Evolutionary conservation across 2,888 invertebrate genomes (phyloP), one percentile per base, ranked within the genome.

Genomic region (Listrodromus nycthemerus): DNA sequence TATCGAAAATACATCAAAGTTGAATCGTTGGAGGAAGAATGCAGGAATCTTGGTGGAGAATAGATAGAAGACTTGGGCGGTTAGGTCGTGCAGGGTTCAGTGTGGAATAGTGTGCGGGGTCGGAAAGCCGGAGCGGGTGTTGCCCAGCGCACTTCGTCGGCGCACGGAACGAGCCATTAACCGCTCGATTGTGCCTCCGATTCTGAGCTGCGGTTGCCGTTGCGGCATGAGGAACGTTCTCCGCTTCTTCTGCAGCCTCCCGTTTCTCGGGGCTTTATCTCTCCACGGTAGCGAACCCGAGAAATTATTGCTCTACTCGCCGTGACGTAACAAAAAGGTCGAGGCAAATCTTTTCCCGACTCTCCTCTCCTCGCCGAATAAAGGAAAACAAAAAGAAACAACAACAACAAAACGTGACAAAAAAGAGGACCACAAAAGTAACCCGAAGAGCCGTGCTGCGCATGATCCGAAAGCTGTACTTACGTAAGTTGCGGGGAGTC

Each of bases 161-260:
- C 30, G 61, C 84, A 63, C 76, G 81, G 74, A 84, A 84, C 81
- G 81, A 79, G 84, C 84, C 81, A 84, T 84, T 84, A 82, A 80
- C 81, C 78, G 84, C 82, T 84, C 85, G 85, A 86, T 85, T 85
- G 74, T 80, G 85, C 85, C 83, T 83, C 82, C 82, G 85, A 83
- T 85, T 81, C 86, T 83, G 75, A 73, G 80, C 78, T 70, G 70
- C 77, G 27, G 75, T 50, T 69, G 71, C 21, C 37, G 73, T 75
- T 41, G 66, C 65, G 52, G 70, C 81, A 75, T 75, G 78, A 84
- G 74, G 41, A 79, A 75, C 78, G 75, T 75, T 84, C 52, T 52
- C 52, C 50, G 67, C 67, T 67, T 67, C 80, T 63, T 41, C 58
- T 45, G 76, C 83, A 27, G 45, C 66, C 73, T 52, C 37, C 33